Evolutionary conservation across 2,113 vertebrate species (phyloP), one percentile per base, ranked within the genome.

Genomic region (Tricholaema leucomelas): DNA sequence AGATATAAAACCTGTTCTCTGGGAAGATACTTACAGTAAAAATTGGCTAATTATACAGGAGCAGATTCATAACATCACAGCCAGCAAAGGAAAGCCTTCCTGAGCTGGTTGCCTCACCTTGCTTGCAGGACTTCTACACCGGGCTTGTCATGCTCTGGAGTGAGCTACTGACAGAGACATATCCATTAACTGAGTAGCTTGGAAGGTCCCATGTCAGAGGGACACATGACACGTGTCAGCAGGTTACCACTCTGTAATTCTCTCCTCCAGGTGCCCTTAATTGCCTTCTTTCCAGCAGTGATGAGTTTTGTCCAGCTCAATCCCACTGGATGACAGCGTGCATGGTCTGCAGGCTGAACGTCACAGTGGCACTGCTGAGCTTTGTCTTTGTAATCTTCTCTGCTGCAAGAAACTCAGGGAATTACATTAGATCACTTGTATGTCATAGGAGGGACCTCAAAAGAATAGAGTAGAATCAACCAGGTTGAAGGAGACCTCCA

Each of bases 341-440:
- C 4, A 0, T 1, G 50, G 55, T 44, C 67, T 65, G 50, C 64
- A 52, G 75, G 21, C 21, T 5, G 36, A 73, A 18, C 0, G 1
- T 50, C 81, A 35, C 15, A 2, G 14, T 7, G 58, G 50, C 44
- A 6, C 66, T 15, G 59, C 33, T 12, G 44, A 65, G 8, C 10
- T 93, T 74, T 63, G 58, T 7, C 65, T 71, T 8, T 52, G 19
- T 46, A 75, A 79, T 73, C 31, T 81, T 79, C 54, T 12, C 44
- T 58, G 48, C 77, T 44, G 38, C 61, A 27, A 55, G 82, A 60
- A 81, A 4, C 44, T 91, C 61, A 40, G 87, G 42, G 81, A 92
- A 78, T 63, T 3, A 64, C 54, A 40, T 0, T 85, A 69, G 17
- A 16, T 75, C 78, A 14, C 61, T 91, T 75, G 35, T 33, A 31